Evolutionary conservation across 2,797 vertebrate genomes (phyloP), one percentile per base, ranked within the genome.

Genomic region (Crossoptilon crossoptilon): DNA sequence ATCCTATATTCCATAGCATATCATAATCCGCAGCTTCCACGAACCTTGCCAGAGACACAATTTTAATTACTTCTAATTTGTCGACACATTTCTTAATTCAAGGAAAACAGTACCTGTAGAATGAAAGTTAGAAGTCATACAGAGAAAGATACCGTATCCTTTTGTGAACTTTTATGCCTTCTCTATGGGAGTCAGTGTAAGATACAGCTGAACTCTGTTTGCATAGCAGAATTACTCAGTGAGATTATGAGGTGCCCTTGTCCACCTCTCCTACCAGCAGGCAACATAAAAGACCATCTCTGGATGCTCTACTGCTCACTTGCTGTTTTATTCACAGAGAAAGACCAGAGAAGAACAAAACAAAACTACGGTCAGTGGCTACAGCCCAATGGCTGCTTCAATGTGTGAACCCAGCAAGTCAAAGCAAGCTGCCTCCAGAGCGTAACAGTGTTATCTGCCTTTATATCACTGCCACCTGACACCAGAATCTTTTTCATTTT

Each of bases 171-270:
- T 46, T 49, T 35, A 51, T 35, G 1, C 16, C 19, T 55, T 39
- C 60, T 79, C 75, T 70, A 11, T 29, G 37, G n/a, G 29, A 26
- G 4, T 19, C 12, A 4, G 17, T 1, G 12, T 80, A 56, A 48
- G 22, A 56, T 16, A 59, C 26, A 69, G 51, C 9, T 1, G 4
- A 92, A 59, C 43, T 63, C 15, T 1, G 9, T 35, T 63, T 8
- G 23, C 51, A 67, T 14, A 0, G 4, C 46, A 15, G 78, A 75
- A 66, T 2, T 26, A 58, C 49, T 46, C 64, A 58, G 67, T 10
- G n/a, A 39, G 55, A 72, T 12, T 39, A n/a, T 2, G 1, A 60
- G n/a, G 31, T 0, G 0, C 55, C 74, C 60, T 35, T 0, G 0
- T 23, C 64, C 55, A 23, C 60, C 26, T 51, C 64, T 67, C 43